phyloP scores from a whole-genome alignment of 2,888 invertebrate species.

The Hyposoter didymator region DNA sequence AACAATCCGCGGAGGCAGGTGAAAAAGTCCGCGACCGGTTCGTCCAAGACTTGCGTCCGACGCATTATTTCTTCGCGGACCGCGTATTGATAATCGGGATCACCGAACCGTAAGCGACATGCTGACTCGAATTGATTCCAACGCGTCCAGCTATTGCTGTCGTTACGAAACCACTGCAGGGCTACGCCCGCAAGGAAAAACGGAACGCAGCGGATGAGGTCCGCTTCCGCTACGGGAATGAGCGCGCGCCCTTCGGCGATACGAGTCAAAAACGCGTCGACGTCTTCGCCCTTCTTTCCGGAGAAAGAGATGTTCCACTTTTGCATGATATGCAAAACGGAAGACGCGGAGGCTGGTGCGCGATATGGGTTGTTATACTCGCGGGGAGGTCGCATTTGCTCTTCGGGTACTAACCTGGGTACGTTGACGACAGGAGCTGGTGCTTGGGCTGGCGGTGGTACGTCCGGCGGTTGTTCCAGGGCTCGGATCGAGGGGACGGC shows the following conservation, averaged over 20 bases:
- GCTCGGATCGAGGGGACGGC: too few relatives aligned
- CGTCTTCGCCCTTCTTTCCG: slow-evolving; percentile 5
- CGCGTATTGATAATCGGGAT: slow-evolving; percentile 41
- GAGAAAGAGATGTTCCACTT: slow-evolving; percentile 43
- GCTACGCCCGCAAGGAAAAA: slow-evolving; percentile 44
- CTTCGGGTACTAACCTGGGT: neutral
- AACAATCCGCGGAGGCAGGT: too few relatives aligned
- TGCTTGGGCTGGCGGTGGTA: too few relatives aligned
- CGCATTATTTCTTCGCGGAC: slow-evolving; percentile 28
- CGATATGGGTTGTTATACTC: neutral
- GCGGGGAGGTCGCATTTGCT: neutral
- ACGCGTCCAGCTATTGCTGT: neutral
- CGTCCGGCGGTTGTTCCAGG: too few relatives aligned
- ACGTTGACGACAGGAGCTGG: too few relatives aligned
- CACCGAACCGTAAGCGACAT: slow-evolving; percentile 20
- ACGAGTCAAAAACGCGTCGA: slow-evolving; percentile 18
- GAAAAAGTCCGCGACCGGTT: too few relatives aligned
- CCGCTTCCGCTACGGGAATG: neutral
- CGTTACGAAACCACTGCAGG: slow-evolving; percentile 35
- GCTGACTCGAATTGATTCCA: slow-evolving; percentile 10
- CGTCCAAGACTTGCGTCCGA: slow-evolving; percentile 24
- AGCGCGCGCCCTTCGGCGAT: slow-evolving; percentile 20
- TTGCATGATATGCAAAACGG: neutral
- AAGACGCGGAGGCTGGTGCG: neutral
- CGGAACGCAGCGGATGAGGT: slow-evolving; percentile 38